Evolutionary conservation across 2,797 vertebrate species (phyloP).

Genomic region (Neoniphon sammara): DNA sequence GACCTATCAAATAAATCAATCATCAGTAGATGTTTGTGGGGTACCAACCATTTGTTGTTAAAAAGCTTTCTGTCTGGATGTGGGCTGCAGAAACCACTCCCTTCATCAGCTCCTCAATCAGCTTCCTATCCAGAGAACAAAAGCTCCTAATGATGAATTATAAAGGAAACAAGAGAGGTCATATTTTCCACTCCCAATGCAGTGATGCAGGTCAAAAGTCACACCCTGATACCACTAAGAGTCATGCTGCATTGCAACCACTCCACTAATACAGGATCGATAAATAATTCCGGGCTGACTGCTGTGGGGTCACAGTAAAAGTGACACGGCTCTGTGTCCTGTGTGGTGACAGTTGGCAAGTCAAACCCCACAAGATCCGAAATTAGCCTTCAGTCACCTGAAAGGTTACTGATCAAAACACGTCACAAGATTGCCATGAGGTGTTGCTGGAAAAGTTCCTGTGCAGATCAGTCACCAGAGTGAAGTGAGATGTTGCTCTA

Average conservation of each 20-base stretch:
- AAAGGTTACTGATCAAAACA: constrained; percentile 64
- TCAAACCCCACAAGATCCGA: constrained; percentile 52
- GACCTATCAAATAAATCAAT: constrained; percentile 16
- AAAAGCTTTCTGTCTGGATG: no score
- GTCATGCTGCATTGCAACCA: constrained; percentile 12
- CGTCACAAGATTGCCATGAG: constrained; percentile 68
- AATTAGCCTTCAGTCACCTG: constrained; percentile 74
- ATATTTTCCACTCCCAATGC: constrained; percentile 33
- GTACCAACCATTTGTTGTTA: not conserved
- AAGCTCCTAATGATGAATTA: constrained; percentile 26
- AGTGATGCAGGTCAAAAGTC: constrained; percentile 60
- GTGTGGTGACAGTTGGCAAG: constrained; percentile 54
- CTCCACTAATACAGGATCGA: constrained; percentile 28
- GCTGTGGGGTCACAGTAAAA: constrained; percentile 48
- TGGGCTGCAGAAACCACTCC: no score
- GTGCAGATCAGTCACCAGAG: constrained; percentile 45
- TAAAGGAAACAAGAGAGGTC: constrained; percentile 37
- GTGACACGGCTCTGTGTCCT: constrained; percentile 37
- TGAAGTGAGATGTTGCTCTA: constrained; percentile 66
- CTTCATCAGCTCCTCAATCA: no score
- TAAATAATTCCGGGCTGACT: constrained; percentile 55
- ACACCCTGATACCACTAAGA: constrained; percentile 43
- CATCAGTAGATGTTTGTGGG: not conserved
- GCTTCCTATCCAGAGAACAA: not conserved
- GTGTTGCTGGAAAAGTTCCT: constrained; percentile 47